Conservation (phyloP, 1,140 invertebrate genomes). For the Odontomachus brunneus region DNA sequence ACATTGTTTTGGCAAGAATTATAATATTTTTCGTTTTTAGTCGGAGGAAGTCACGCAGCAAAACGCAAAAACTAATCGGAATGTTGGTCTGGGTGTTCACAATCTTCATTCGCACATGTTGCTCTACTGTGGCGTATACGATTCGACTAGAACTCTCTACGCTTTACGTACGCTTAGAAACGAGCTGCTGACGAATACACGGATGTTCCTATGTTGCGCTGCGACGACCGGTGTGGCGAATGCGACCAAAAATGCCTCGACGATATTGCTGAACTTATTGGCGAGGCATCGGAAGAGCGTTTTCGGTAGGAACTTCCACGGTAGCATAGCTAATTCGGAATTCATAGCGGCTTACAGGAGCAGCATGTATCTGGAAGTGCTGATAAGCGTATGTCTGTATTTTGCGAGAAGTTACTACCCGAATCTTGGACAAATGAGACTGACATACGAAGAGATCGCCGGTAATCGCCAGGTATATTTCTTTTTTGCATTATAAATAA, state of each 20-base stretch:
- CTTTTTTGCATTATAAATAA: not conserved
- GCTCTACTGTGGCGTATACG: conserved; percentile 93
- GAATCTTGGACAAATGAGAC: conserved; percentile 87
- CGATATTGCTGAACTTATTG: conserved; percentile 88
- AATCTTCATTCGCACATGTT: conserved; percentile 94
- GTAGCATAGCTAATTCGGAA: conserved; percentile 88
- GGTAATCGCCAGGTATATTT: conserved; percentile 89
- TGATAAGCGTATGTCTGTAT: conserved; percentile 92
- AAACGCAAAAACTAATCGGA: conserved; percentile 79
- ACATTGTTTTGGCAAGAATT: too few species aligned
- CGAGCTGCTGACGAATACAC: conserved; percentile 90
- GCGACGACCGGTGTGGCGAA: conserved; percentile 89
- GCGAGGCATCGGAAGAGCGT: conserved; percentile 93
- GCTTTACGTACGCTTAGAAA: conserved; percentile 91
- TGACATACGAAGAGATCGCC: conserved; percentile 90
- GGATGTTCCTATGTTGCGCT: conserved; percentile 90
- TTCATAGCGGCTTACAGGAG: conserved; percentile 89
- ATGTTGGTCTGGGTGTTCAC: conserved; percentile 87
- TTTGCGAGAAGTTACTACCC: conserved; percentile 94
- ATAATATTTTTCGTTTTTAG: conserved; percentile 59
- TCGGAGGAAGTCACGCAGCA: conserved; percentile 77
- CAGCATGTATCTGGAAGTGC: conserved; percentile 93
- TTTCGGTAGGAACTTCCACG: conserved; percentile 92
- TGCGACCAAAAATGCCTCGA: conserved; percentile 82
- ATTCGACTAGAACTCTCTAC: conserved; percentile 91